Evolutionary conservation across 1,140 invertebrate species (phyloP), one percentile per base, ranked within the genome.

Genomic region (Chrysomallon squamiferum): DNA sequence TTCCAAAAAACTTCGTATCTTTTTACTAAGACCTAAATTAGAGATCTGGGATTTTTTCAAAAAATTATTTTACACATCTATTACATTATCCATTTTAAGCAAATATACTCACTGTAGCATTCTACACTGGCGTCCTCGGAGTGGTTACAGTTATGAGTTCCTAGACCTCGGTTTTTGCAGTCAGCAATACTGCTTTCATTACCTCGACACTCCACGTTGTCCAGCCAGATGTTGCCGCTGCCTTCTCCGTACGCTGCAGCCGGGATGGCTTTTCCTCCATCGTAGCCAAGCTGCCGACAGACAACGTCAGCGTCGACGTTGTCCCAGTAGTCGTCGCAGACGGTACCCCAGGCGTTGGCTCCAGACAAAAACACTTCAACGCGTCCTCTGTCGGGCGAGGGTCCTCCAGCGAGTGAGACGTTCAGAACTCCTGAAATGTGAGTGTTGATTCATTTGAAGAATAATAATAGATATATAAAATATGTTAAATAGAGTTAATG

Each of bases 241-340:
- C 73, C 76, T 22, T 11, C 25, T n/a, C 69, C 71, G 61, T 70
- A 72, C 5, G 13, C 58, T 5, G 43, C 54, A 41, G 38, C 56
- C 5, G 33, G 62, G 3, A 69, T 22, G 1, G 72, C 64, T 47
- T 59, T 71, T 29, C 78, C 78, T 33, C 61, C 64, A 2, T 61
- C 38, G 32, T 57, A 79, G 3, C 76, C 74, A 3, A 81, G 68
- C 32, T 65, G 43, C 22, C 67, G 52, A 43, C 79, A 81, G 5
- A 75, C 75, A 20, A 81, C 79, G 22, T 18, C 47, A n/a, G 79
- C 79, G 54, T 75, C 77, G 11, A 59, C 47, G 27, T 79, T 68
- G 64, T 78, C 72, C 75, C 77, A 81, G 64, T 70, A 68, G 65
- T 79, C 77, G 56, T 79, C 77, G 66, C 79, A 81, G 6, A 81